A percentile compares a stretch with the other conserved stretches of the same genome.
These are phyloP conservation scores for Chromis chromis DNA, from an alignment of 2,797 vertebrate species.

Conservation along the genomic window DNA sequence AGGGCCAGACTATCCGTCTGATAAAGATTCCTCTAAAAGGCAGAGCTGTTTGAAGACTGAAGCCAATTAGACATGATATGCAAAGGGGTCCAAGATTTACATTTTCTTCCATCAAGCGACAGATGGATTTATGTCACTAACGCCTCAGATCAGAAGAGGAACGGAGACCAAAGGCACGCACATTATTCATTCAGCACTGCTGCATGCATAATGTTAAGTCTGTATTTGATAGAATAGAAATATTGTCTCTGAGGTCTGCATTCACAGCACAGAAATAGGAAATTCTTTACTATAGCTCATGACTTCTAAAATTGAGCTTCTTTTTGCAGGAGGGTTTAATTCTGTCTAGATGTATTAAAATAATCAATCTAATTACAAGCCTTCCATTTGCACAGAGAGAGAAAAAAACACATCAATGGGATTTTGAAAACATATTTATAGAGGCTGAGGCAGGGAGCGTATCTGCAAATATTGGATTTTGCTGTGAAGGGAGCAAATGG, in stretches of 20 bases:
- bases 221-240: slow-evolving; percentile 62
- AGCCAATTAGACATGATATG: slow-evolving; percentile 79
- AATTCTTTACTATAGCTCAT: slow-evolving; percentile 65
- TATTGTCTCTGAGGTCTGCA: slow-evolving; percentile 66
- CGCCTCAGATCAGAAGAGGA: slow-evolving; percentile 74
- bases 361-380: slow-evolving; percentile 81
- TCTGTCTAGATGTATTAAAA: slow-evolving; percentile 72
- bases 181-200: slow-evolving; percentile 76
- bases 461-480: slow-evolving; percentile 81
- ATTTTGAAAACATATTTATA: slow-evolving; percentile 81
- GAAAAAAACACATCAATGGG: slow-evolving; percentile 70
- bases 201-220: slow-evolving; percentile 76
- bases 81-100: slow-evolving; percentile 77
- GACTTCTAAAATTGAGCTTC: slow-evolving; percentile 59
- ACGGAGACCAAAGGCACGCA: slow-evolving; percentile 73
- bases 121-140: slow-evolving; percentile 83
- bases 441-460: slow-evolving; percentile 71
- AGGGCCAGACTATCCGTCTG: slow-evolving; percentile 58
- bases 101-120: slow-evolving; percentile 80
- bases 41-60: slow-evolving; percentile 74
- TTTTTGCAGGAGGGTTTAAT: slow-evolving; percentile 61
- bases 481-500: slow-evolving; percentile 75
- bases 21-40: slow-evolving; percentile 74
- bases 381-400: slow-evolving; percentile 64
- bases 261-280: slow-evolving; percentile 56